phyloP scores from a whole-genome alignment of 2,888 invertebrate species.

The Xestia ashworthii region DNA sequence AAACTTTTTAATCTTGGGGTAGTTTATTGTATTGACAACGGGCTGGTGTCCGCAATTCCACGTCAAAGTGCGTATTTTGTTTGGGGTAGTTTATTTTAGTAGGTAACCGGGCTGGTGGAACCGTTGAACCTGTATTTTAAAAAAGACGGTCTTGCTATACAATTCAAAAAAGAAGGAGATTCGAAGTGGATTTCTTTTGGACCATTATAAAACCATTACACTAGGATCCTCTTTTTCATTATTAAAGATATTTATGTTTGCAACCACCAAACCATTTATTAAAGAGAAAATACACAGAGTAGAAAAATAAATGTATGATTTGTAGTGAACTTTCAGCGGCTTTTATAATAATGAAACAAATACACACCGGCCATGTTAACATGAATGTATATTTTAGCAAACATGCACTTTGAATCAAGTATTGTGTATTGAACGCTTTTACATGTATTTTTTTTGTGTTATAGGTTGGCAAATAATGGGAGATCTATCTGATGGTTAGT shows the following conservation, averaged over 20 bases:
- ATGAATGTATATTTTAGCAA: neutral
- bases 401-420: neutral
- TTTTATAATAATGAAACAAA: slow-evolving; percentile 5
- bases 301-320: neutral
- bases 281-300: neutral
- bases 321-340: too few species aligned
- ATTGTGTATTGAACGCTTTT: neutral
- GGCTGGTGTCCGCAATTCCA: too few species aligned
- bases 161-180: too few species aligned
- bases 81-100: neutral
- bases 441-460: neutral
- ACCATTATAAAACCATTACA: too few species aligned
- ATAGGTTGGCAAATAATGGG: neutral
- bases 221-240: too few species aligned
- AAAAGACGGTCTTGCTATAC: neutral
- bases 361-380: neutral
- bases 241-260: neutral
- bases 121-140: neutral
- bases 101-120: neutral
- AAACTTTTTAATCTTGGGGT: too few species aligned
- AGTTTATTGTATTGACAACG: too few species aligned
- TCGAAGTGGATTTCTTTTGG: too few species aligned
- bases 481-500: neutral
- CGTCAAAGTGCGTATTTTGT: too few species aligned
- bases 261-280: neutral